These are phyloP conservation scores for Leptopilina syphax DNA, from an alignment of 2,888 invertebrate species.

Conservation along the genomic window DNA sequence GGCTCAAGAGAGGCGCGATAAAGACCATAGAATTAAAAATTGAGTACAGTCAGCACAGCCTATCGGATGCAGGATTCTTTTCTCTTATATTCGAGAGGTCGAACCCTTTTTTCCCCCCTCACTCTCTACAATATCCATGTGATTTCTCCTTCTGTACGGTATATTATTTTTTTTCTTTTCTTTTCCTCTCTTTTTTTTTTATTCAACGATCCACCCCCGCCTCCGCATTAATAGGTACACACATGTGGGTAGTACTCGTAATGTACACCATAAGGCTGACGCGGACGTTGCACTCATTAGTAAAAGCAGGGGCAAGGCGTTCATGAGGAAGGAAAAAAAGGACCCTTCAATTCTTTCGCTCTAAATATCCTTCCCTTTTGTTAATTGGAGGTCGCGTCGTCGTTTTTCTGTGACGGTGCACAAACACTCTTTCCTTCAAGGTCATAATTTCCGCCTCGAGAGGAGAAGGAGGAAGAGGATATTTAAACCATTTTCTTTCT, in stretches of 20 bases:
- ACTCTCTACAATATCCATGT: not conserved
- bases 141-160: constrained; percentile 31
- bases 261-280: constrained; percentile 32
- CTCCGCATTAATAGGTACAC: constrained; percentile 41
- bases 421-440: constrained; percentile 54
- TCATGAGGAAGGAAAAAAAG: constrained; percentile 56
- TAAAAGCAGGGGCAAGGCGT: constrained; percentile 52
- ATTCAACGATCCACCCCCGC: constrained; percentile 28
- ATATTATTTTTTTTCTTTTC: constrained; percentile 37
- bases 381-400: constrained; percentile 74
- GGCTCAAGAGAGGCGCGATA: not conserved
- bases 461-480: not conserved
- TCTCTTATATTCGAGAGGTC: constrained; percentile 52
- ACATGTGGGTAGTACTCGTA: constrained; percentile 44
- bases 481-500: constrained; percentile 28
- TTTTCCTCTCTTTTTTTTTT: constrained; percentile 23
- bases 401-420: constrained; percentile 21
- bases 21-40: too few relatives aligned
- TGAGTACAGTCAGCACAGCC: not conserved
- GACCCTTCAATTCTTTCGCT: constrained; percentile 74
- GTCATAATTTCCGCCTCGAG: constrained; percentile 19
- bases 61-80: constrained; percentile 37
- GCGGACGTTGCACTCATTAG: constrained; percentile 63
- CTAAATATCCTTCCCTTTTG: constrained; percentile 69
- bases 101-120: constrained; percentile 27